Conservation (phyloP, 2,113 vertebrate genomes). For the Hyla sarda region DNA sequence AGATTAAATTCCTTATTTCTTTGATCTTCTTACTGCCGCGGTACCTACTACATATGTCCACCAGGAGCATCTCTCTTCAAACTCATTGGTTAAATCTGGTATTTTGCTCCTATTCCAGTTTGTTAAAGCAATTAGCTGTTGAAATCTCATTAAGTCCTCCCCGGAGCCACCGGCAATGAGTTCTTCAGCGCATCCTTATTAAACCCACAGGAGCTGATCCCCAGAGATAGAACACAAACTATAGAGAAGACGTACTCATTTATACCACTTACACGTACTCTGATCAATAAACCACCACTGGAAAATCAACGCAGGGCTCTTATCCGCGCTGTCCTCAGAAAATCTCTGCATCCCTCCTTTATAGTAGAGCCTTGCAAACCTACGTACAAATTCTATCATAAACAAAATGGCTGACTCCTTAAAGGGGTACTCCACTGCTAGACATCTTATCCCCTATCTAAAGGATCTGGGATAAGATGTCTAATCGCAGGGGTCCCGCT, state of each 20-base stretch:
- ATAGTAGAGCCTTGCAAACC: neutral
- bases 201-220: slow-evolving; percentile 36
- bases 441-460: too few relatives aligned
- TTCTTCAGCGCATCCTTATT: slow-evolving; percentile 37
- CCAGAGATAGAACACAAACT: slow-evolving; percentile 15
- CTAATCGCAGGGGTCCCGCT: too few relatives aligned
- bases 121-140: slow-evolving; percentile 41
- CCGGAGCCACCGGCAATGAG: neutral
- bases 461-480: too few relatives aligned
- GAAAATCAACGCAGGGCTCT: neutral
- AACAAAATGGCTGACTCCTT: too few relatives aligned
- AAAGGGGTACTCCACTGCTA: too few relatives aligned
- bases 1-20: neutral
- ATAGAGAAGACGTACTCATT: slow-evolving; percentile 10
- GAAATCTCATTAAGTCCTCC: slow-evolving; percentile 34
- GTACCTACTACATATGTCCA: neutral
- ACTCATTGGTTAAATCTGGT: slow-evolving; percentile 19
- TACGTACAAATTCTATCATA: neutral
- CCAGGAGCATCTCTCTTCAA: neutral
- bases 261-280: slow-evolving; percentile 21
- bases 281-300: slow-evolving; percentile 20
- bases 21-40: neutral
- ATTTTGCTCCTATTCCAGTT: neutral
- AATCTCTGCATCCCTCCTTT: neutral
- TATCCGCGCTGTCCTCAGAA: neutral